Conservation (phyloP, 2,113 vertebrate species). For the Calidris pugnax region DNA sequence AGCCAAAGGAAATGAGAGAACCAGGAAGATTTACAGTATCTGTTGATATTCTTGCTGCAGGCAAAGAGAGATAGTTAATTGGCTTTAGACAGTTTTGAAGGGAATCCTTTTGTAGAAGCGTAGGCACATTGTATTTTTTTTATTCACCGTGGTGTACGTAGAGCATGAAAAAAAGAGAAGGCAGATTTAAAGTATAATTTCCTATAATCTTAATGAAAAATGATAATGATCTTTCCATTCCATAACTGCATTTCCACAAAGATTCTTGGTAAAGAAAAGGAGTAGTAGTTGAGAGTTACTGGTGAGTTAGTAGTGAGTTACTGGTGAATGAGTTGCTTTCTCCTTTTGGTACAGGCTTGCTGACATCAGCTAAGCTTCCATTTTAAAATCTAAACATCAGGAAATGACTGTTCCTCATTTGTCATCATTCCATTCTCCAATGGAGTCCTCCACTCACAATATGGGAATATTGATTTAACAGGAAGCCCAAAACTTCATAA, state of each 20-base stretch:
- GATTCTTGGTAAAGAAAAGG: not conserved
- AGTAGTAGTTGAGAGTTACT: not conserved
- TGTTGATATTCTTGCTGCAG: conserved; percentile 11
- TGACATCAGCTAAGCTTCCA: not conserved
- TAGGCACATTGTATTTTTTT: not conserved
- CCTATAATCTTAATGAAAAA: not conserved
- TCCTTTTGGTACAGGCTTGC: not conserved
- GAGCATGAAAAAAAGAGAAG: not conserved
- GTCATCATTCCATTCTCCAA: not conserved
- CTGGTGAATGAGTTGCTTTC: not conserved
- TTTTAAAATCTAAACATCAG: not conserved
- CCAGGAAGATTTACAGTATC: not conserved
- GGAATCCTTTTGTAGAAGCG: not conserved
- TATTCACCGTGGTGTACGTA: not conserved
- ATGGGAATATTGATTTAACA: not conserved
- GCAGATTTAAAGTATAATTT: not conserved
- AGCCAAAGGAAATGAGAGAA: conserved; percentile 14
- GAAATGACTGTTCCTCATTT: not conserved
- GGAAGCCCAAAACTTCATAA: not conserved
- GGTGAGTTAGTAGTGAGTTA: not conserved
- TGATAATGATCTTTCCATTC: not conserved
- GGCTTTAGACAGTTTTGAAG: not conserved
- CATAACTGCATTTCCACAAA: not conserved
- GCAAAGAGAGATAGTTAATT: not conserved
- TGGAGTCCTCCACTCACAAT: not conserved